Conservation (phyloP, 30 jellyfish, hydroid and myxozoan genomes). For the Aurelia aurita complex sp. Pacific region DNA sequence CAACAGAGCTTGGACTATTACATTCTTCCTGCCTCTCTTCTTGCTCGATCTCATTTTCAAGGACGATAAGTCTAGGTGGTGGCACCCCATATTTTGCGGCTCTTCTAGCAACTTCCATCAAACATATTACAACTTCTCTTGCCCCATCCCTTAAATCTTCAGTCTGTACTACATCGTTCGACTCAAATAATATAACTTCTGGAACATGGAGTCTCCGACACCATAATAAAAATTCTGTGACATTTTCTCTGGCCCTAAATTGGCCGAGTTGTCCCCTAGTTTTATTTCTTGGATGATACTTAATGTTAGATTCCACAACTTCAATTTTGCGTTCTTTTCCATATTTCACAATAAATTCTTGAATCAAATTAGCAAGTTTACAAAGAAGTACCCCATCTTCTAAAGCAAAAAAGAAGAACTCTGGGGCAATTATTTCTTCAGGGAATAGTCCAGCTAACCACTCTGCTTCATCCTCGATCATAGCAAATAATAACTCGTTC, state of each 20-base stretch:
- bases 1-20: constrained; percentile 84
- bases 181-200: constrained; percentile 91
- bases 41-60: constrained; percentile 89
- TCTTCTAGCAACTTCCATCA: constrained; percentile 97
- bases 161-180: constrained; percentile 96
- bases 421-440: constrained; percentile 90
- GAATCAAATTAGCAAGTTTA: constrained; percentile 85
- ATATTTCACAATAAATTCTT: constrained; percentile 71
- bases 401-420: constrained; percentile 73
- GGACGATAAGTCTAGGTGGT: constrained; percentile 84
- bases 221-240: constrained; percentile 85
- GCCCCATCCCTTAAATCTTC: constrained; percentile 97
- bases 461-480: constrained; percentile 97
- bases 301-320: constrained; percentile 41
- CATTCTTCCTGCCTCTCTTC: constrained; percentile 67
- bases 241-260: constrained; percentile 93
- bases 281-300: constrained; percentile 77
- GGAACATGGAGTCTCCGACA: constrained; percentile 87
- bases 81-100: constrained; percentile 90
- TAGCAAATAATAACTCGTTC: constrained; percentile 93
- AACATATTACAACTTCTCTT: constrained; percentile 94
- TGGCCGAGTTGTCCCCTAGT: constrained; percentile 92
- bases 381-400: constrained; percentile 97
- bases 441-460: constrained; percentile 94
- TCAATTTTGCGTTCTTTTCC: constrained; percentile 53